A percentile compares a stretch with the other conserved stretches of the same genome.
These are phyloP conservation scores for Hirudo medicinalis DNA, from an alignment of 1,140 invertebrate species.

Conservation along the genomic window DNA sequence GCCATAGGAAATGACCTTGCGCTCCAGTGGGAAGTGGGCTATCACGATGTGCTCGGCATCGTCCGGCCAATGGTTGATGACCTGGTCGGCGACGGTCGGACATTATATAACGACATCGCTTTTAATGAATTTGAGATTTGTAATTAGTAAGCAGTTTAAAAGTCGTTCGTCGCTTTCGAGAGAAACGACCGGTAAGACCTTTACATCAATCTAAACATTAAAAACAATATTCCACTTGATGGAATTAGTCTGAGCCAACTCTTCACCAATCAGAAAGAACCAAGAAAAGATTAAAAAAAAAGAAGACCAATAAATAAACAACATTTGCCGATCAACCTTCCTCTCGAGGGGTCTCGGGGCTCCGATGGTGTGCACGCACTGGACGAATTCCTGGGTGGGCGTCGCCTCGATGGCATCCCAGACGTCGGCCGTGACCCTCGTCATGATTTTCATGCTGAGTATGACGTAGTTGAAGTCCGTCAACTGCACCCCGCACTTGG, in stretches of 20 bases:
- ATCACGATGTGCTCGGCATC: slow-evolving; percentile 63
- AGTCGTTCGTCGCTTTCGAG: no score
- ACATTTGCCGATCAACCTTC: slow-evolving; percentile 19
- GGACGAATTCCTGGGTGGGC: slow-evolving; percentile 41
- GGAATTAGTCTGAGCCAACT: neutral
- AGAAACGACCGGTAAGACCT: no score
- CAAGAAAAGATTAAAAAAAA: neutral
- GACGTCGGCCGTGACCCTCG: slow-evolving; percentile 70
- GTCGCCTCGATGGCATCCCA: slow-evolving; percentile 37
- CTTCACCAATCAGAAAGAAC: neutral
- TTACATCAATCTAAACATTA: neutral
- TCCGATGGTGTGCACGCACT: slow-evolving; percentile 89
- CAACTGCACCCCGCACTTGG: slow-evolving; percentile 91
- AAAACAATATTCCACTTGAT: neutral
- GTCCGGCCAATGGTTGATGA: slow-evolving; percentile 65
- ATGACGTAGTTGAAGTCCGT: slow-evolving; percentile 97
- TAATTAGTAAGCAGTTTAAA: no score
- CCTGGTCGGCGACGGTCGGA: neutral
- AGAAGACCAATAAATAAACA: neutral
- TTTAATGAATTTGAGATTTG: no score
- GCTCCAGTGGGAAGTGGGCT: slow-evolving; percentile 50
- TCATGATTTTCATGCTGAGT: slow-evolving; percentile 95
- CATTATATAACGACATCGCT: no score
- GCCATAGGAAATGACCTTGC: slow-evolving; percentile 81
- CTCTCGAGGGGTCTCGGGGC: slow-evolving; percentile 32